Evolutionary conservation across 2,888 invertebrate species (phyloP), one percentile per base, ranked within the genome.

Genomic region (Amphiduros pacificus): DNA sequence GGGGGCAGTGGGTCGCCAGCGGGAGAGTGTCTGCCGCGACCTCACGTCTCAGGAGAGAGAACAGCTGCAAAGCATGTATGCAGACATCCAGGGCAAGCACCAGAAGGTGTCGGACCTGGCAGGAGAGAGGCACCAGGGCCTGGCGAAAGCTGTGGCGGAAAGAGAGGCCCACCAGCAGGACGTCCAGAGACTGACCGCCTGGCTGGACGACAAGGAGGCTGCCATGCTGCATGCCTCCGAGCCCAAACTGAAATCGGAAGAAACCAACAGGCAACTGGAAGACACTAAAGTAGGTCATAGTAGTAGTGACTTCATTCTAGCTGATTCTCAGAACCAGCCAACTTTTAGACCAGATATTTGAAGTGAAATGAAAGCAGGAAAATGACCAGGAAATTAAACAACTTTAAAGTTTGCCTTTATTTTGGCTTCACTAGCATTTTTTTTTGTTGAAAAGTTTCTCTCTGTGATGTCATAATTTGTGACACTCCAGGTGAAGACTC

Each of bases 231-330:
- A 36, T 61, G 11, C 49, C 5, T 32, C 52, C 22, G 50, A 51
- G 32, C 20, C 52, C 9, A 26, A 72, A 1, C 81, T 95, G n/a
- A 88, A 89, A 78, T 89, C 92, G 4, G 63, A 64, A 17, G 91
- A 90, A 74, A 90, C 94, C n/a, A 92, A 93, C 75, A 90, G 89
- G 77, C 91, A 92, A 77, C 88, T 92, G 32, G 86, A 87, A 24
- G 87, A 89, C 62, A 90, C 90, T 76, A 91, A 90, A 80, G 84
- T 84, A 61, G 60, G 48, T 26, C 24, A 51, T 4, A 9, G 36
- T 14, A 17, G 36, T 36, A 36, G n/a, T n/a, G n/a, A n/a, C n/a
- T n/a, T n/a, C n/a, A n/a, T n/a, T n/a, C n/a, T n/a, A n/a, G n/a
- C n/a, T n/a, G n/a, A n/a, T n/a, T n/a, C n/a, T n/a, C n/a, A n/a